A percentile compares a stretch with the other conserved stretches of the same genome.
phyloP scores from a whole-genome alignment of 2,888 invertebrate genomes.

The Leuctra nigra region DNA sequence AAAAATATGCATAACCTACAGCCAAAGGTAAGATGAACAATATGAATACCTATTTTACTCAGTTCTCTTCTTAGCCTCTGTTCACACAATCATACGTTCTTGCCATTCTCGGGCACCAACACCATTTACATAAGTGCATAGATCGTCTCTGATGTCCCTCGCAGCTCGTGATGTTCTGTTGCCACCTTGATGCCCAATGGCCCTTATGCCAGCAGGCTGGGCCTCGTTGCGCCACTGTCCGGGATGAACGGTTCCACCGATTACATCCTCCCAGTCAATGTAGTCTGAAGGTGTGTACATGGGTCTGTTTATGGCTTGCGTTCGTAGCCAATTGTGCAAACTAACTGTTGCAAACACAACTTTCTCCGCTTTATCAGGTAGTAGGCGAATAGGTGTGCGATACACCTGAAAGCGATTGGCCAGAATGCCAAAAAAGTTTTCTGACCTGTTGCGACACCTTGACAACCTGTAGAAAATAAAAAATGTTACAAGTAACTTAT shows the following conservation, averaged over 20 bases:
- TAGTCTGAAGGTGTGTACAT: neutral
- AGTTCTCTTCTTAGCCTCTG: too few species aligned
- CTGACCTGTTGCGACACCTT: constrained; percentile 2
- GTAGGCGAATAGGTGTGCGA: neutral
- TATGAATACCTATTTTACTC: too few species aligned
- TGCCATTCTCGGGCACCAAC: constrained; percentile 6
- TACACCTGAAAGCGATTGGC: constrained; percentile 11
- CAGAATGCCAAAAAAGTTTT: constrained; percentile 5
- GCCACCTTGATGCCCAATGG: constrained; percentile 11
- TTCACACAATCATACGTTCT: neutral
- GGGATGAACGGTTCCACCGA: neutral
- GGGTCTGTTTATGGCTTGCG: neutral
- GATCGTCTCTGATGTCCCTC: neutral
- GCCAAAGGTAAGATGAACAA: too few species aligned
- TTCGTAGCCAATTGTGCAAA: constrained; percentile 10
- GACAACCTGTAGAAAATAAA: neutral
- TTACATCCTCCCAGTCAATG: constrained; percentile 6
- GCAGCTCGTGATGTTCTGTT: constrained; percentile 1
- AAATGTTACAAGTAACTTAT: too few species aligned
- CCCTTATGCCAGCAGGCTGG: neutral
- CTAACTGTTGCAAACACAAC: neutral
- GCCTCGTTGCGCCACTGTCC: neutral
- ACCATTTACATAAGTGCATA: constrained; percentile 2
- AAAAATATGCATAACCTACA: too few species aligned
- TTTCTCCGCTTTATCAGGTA: neutral